Evolutionary conservation across 1,140 invertebrate species (phyloP), one percentile per base, ranked within the genome.

Genomic region (Drosophila persimilis): DNA sequence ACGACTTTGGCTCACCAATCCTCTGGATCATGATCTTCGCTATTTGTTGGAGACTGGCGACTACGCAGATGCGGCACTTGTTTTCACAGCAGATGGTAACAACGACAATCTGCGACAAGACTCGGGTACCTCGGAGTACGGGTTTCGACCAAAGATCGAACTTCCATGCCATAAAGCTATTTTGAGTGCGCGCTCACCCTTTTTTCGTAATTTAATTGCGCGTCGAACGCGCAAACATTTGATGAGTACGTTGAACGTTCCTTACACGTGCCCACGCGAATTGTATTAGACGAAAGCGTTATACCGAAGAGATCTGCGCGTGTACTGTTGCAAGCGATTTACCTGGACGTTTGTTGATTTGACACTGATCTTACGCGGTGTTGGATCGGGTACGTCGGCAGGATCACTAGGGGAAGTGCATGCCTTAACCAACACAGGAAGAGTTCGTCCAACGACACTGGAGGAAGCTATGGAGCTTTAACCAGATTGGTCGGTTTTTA

Each of bases 101-200:
- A 83, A 78, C 41, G 80, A 93, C 63, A 94, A 94, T 77, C 93
- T 94, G 65, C 92, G 95, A 59, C 94, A 95, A 17, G 95, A 96
- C 90, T 95, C 95, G 57, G 94, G 94, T 57, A 92, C 80, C 80
- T 95, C 95, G 1, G 95, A 96, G 80, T 97, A 96, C 88, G 96
- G 96, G 47, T 96, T 97, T 92, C 93, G 96, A 66, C 95, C 95
- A 2, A 95, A 95, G 80, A 92, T 96, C 50, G 97, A 98, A 91
- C 93, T 98, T 88, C 96, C 96, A 11, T 98, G 97, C 92, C 98
- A 99, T 92, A 96, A 97, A 91, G 95, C 97, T n/a, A 95, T 99
- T 72, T 93, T 99, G 15, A 97, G 97, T 70, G 97, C 98, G 5
- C 92, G 98, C 48, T 98, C 97, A 7, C 96, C 97, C 2, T 99